These are phyloP conservation scores for Lochmaea capreae DNA, from an alignment of 2,888 invertebrate species.

Conservation along the genomic window DNA sequence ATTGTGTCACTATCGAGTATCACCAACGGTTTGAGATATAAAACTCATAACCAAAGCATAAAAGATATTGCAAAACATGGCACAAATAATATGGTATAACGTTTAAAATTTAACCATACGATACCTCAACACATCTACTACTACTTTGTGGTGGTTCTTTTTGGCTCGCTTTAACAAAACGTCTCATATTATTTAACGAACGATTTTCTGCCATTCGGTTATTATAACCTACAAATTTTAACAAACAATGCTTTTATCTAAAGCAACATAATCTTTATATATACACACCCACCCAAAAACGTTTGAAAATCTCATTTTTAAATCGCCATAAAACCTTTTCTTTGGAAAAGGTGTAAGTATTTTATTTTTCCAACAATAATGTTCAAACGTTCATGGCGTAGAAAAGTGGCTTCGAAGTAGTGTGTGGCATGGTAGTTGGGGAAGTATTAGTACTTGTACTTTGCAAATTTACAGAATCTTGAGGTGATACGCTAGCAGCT, in stretches of 20 bases:
- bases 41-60: too few species aligned
- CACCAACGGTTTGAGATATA: too few species aligned
- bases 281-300: constrained; percentile 21
- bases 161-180: not conserved
- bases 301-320: not conserved
- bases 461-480: constrained; percentile 66
- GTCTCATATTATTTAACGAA: constrained; percentile 18
- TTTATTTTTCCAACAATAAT: not conserved
- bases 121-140: too few species aligned
- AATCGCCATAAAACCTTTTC: too few species aligned
- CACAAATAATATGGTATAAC: too few species aligned
- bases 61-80: too few species aligned
- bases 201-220: constrained; percentile 62
- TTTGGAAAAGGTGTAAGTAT: too few species aligned
- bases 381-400: constrained; percentile 88
- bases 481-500: constrained; percentile 77
- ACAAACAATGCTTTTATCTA: constrained; percentile 50
- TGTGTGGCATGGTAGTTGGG: constrained; percentile 67
- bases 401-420: constrained; percentile 72
- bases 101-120: too few species aligned
- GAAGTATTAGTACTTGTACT: constrained; percentile 56
- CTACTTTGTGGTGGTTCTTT: not conserved
- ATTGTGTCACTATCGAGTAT: too few species aligned
- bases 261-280: constrained; percentile 45
- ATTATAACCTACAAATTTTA: constrained; percentile 61